Conservation (phyloP, 2,113 vertebrate genomes). For the Upupa epops region DNA sequence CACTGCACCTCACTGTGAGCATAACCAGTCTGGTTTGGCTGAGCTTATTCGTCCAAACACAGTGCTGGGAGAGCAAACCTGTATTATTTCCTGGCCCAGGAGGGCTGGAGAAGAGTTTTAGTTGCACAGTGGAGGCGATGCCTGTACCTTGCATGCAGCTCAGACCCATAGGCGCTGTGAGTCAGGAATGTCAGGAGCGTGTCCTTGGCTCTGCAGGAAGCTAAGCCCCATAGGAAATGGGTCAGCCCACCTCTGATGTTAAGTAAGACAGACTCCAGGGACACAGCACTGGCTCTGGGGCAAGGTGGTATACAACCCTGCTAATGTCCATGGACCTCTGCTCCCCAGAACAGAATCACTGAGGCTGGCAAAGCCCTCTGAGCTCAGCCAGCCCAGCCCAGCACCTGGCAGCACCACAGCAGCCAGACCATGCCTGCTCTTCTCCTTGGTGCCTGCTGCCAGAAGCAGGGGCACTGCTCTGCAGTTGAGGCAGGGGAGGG, state of each 20-base stretch:
- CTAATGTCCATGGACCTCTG: background rate
- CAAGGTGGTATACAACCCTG: background rate
- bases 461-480: too few relatives aligned
- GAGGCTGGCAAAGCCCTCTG: too few relatives aligned
- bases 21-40: background rate
- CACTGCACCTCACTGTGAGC: background rate
- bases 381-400: too few relatives aligned
- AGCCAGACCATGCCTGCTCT: too few relatives aligned
- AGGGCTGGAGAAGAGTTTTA: background rate
- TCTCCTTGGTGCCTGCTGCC: too few relatives aligned
- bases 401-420: too few relatives aligned
- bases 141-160: background rate
- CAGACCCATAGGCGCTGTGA: background rate
- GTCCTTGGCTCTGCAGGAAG: background rate
- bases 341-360: background rate
- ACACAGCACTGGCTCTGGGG: background rate
- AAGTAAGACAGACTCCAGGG: background rate
- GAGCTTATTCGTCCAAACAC: background rate
- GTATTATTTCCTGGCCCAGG: background rate
- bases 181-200: background rate
- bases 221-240: background rate
- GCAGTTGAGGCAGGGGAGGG: too few relatives aligned
- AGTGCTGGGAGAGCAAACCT: background rate
- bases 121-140: background rate
- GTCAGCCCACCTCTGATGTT: background rate